Conservation (phyloP, 2,113 vertebrate species). For the Oxyruncus cristatus region DNA sequence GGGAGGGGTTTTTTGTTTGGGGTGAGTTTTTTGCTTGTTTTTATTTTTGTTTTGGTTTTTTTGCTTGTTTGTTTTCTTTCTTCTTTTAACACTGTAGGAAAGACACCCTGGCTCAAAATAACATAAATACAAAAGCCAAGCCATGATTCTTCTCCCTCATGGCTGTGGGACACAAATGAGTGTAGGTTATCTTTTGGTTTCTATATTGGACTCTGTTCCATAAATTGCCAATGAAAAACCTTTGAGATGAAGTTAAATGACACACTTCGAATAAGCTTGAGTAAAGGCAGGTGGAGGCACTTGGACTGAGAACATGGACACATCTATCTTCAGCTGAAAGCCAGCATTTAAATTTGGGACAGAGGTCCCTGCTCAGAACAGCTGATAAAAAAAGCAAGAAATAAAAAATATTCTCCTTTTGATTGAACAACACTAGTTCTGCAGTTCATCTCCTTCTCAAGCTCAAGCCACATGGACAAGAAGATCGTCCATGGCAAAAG, state of each 20-base stretch:
- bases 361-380: neutral
- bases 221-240: neutral
- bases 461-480: neutral
- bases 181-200: neutral
- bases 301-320: neutral
- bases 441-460: neutral
- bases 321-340: neutral
- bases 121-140: neutral
- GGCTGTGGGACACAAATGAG: neutral
- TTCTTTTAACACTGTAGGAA: neutral
- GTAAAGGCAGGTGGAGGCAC: neutral
- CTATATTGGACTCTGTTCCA: neutral
- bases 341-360: neutral
- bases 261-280: neutral
- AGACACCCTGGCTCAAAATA: neutral
- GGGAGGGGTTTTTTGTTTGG: too few species aligned
- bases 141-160: neutral
- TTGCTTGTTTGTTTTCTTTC: fast-evolving
- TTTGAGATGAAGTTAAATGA: neutral
- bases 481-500: neutral
- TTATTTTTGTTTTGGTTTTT: neutral
- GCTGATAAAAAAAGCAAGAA: neutral
- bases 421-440: neutral
- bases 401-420: neutral
- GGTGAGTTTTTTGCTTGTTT: too few species aligned